Base-by-base conservation (phyloP, 2,113 vertebrate species). In the Odontophorus gujanensis region DNA sequence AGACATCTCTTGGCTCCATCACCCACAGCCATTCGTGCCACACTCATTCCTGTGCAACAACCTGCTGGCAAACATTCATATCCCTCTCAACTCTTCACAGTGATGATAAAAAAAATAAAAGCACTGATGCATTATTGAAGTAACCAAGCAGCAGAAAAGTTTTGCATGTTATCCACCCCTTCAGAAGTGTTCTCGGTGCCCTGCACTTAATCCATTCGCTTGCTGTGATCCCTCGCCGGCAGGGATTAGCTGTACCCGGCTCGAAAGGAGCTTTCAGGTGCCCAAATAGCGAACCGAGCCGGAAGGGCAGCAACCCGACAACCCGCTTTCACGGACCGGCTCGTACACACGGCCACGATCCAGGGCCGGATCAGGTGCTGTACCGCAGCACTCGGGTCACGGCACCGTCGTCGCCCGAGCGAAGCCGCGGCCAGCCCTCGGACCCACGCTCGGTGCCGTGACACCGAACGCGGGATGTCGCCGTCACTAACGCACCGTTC, bases 241-340 rank as follows among this genome's bases (percentile, higher is more conserved):
- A 62, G 82, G 78, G 78, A 93, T 93, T 92, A 96, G 75, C 82
- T 47, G 2, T 19, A 85, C 24, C 75, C 76, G 82, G 85, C 80
- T 91, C 81, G 74, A 67, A 75, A 79, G 26, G 45, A 72, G 81
- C 85, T 89, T 91, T 74, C 87, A 71, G 14, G 80, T 85, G 63
- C 79, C 53, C 51, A 30, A 53, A 53, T 30, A 53, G 26, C 51
- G 26, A 53, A 30, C 26, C 26, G 51, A 53, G 26, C 51, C 51
- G 51, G 26, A 53, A 53, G 26, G 26, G 26, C 51, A 53, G 26
- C 51, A 53, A 51, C 26, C 26, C 15, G 51, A 28, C 25, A 53
- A 53, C 26, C 26, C 51, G 15, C 51, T 26, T 26, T 53, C 51
- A 30, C 26, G 51, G 51, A 16, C 14, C 16, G 51, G 51, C 51